A percentile compares a stretch with the other conserved stretches of the same genome.
phyloP scores from a whole-genome alignment of 2,113 vertebrate species.

The Condylura cristata region DNA sequence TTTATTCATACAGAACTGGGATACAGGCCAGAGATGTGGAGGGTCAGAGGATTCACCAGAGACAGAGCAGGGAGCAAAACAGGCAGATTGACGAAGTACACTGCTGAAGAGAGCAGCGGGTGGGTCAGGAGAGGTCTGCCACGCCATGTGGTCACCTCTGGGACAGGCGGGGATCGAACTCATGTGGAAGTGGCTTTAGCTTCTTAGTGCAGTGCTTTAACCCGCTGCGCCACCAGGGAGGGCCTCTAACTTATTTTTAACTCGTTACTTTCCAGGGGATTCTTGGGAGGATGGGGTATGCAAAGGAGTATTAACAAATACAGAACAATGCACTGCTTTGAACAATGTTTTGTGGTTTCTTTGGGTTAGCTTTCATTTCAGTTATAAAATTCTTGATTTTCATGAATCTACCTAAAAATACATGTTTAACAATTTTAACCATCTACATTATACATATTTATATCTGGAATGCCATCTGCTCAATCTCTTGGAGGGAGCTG shows the following conservation, averaged over 20 bases:
- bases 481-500: conserved; percentile 55
- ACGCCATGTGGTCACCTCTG: too few relatives aligned
- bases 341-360: conserved; percentile 43
- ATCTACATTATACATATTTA: conserved; percentile 70
- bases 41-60: too few relatives aligned
- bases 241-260: background rate
- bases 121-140: too few relatives aligned
- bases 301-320: background rate
- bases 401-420: conserved; percentile 70
- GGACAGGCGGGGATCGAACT: too few relatives aligned
- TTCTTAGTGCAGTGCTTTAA: too few relatives aligned
- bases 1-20: too few relatives aligned
- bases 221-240: too few relatives aligned
- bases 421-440: conserved; percentile 69
- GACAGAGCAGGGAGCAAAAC: too few relatives aligned
- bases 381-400: conserved; percentile 73
- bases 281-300: conserved; percentile 17
- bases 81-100: too few relatives aligned
- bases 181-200: too few relatives aligned
- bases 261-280: conserved; percentile 28
- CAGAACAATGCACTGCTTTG: conserved; percentile 19
- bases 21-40: too few relatives aligned
- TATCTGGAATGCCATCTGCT: conserved; percentile 77
- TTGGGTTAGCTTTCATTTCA: conserved; percentile 65
- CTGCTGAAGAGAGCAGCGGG: too few relatives aligned